Evolutionary conservation across 2,797 vertebrate species (phyloP).

Genomic region (Microtus obscurus): DNA sequence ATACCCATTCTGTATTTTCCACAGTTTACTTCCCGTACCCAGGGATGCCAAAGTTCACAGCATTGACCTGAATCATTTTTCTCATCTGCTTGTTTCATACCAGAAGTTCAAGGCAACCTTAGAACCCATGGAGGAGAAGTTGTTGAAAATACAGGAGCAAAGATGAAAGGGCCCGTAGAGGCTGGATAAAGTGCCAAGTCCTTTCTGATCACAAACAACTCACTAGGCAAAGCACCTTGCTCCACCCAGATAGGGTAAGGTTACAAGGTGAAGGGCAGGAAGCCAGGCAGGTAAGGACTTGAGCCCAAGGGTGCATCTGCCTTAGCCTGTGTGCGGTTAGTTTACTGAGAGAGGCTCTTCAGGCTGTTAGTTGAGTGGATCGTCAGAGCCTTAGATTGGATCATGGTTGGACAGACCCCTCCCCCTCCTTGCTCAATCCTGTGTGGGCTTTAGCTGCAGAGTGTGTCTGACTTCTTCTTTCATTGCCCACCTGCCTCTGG

Average conservation of each 20-base stretch:
- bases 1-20: not conserved
- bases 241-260: too few relatives aligned
- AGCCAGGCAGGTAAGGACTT: not conserved
- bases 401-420: not conserved
- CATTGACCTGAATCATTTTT: not conserved
- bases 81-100: not conserved
- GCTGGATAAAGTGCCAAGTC: not conserved
- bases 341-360: fast-evolving
- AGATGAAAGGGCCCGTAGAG: not conserved
- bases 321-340: not conserved
- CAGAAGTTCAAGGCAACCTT: not conserved
- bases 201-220: not conserved
- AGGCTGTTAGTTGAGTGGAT: not conserved
- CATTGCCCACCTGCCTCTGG: not conserved
- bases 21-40: not conserved
- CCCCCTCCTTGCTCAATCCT: not conserved
- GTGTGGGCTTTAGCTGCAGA: not conserved
- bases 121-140: not conserved
- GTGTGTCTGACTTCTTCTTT: not conserved
- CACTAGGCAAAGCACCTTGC: not conserved
- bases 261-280: not conserved
- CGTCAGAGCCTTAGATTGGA: not conserved
- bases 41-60: too few relatives aligned
- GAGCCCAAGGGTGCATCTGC: not conserved
- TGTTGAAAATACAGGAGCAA: not conserved